Conservation (phyloP, 2,797 vertebrate species). For the Clarias platycephalus region DNA sequence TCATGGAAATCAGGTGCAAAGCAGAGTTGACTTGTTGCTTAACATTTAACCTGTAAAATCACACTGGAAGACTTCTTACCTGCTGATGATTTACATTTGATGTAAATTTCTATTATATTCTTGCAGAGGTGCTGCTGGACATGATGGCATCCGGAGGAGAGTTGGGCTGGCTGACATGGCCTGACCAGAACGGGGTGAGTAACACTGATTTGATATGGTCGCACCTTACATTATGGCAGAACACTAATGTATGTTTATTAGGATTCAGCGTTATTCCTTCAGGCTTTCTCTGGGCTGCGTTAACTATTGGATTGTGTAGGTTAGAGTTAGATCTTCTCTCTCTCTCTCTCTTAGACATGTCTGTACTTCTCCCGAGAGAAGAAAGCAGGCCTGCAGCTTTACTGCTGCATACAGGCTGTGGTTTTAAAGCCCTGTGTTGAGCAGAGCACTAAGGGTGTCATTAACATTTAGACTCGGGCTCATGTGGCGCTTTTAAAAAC, state of each 20-base stretch:
- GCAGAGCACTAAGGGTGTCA: conserved; percentile 75
- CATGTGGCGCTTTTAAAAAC: conserved; percentile 70
- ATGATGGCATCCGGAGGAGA: conserved; percentile 87
- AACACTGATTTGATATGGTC: conserved; percentile 36
- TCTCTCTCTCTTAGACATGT: conserved; percentile 53
- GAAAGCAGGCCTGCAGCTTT: conserved; percentile 62
- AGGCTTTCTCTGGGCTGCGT: conserved; percentile 21
- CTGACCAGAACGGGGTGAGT: conserved; percentile 87
- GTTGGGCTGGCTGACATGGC: conserved; percentile 90
- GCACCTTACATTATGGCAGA: neutral
- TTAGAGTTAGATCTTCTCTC: neutral
- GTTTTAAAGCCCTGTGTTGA: conserved; percentile 70
- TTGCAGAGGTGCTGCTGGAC: conserved; percentile 89
- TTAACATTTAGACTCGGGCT: conserved; percentile 76
- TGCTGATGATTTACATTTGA: neutral
- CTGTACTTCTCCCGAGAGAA: conserved; percentile 59
- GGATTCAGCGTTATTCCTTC: conserved; percentile 46
- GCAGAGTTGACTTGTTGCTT: neutral
- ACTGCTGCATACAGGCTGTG: conserved; percentile 72
- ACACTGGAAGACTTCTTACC: neutral
- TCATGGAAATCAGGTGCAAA: neutral
- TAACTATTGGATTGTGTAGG: conserved; percentile 9
- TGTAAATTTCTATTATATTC: conserved; percentile 25
- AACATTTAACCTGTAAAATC: neutral
- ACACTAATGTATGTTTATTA: neutral